These are phyloP conservation scores for Julus scanicus DNA, from an alignment of 2,888 invertebrate genomes.

Conservation along the genomic window DNA sequence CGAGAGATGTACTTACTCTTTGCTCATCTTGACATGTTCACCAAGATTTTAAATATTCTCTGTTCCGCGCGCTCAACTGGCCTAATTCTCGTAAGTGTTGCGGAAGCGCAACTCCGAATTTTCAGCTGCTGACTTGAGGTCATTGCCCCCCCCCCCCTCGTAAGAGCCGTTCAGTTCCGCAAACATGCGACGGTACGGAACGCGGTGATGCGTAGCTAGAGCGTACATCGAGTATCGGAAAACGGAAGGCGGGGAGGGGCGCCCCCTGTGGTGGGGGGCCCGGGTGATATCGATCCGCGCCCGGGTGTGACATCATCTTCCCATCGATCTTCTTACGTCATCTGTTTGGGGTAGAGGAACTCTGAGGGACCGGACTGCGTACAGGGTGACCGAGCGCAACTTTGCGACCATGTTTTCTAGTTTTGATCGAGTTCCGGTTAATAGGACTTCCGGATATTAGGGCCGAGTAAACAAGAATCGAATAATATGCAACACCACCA, in stretches of 20 bases:
- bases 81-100: too few relatives aligned
- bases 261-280: conserved; percentile 2
- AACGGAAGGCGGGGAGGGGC: not conserved
- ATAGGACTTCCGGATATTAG: too few relatives aligned
- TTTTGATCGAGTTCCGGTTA: too few relatives aligned
- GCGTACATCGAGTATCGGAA: not conserved
- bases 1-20: too few relatives aligned
- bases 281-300: not conserved
- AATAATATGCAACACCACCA: too few relatives aligned
- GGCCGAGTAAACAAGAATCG: too few relatives aligned
- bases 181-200: not conserved
- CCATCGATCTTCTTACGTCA: conserved; percentile 34
- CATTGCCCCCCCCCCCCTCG: conserved; percentile 8
- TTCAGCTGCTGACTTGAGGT: too few relatives aligned
- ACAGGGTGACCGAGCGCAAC: not conserved
- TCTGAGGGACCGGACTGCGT: not conserved
- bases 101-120: too few relatives aligned
- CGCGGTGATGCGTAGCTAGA: not conserved
- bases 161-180: conserved; percentile 24
- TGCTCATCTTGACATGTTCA: too few relatives aligned
- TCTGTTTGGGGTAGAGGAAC: conserved; percentile 9
- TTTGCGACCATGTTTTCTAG: not conserved
- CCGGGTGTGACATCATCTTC: conserved; percentile 18
- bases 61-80: too few relatives aligned
- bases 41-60: too few relatives aligned